A percentile compares a stretch with the other conserved stretches of the same genome.
Conservation (phyloP, 1,140 invertebrate genomes). For the Drosophila pseudoobscura region DNA sequence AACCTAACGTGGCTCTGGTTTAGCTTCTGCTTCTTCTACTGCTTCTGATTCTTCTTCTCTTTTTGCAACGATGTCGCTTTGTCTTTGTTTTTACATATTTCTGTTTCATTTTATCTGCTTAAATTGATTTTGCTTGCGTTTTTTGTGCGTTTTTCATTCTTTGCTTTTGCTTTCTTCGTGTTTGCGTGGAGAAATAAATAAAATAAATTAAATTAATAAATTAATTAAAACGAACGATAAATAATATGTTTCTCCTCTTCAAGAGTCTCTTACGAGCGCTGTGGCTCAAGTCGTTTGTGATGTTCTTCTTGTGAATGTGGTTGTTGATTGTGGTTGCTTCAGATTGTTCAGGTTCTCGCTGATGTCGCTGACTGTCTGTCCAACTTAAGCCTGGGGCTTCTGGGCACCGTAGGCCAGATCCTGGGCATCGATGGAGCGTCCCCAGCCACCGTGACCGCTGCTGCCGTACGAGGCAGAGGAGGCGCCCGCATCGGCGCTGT, state of each 20-base stretch:
- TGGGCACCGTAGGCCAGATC: conserved; percentile 90
- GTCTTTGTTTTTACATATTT: conserved; percentile 16
- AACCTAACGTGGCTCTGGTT: conserved; percentile 49
- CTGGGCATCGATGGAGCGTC: conserved; percentile 88
- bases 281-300: conserved; percentile 58
- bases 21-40: conserved; percentile 26
- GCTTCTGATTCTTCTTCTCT: conserved; percentile 8
- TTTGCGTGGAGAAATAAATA: conserved; percentile 74
- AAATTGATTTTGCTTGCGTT: conserved; percentile 28
- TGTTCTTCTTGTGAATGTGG: conserved; percentile 28
- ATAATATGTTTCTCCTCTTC: conserved; percentile 69
- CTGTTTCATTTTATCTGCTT: conserved; percentile 29
- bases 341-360: conserved; percentile 19
- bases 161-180: conserved; percentile 47
- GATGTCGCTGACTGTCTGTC: background rate
- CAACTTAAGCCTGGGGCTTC: conserved; percentile 84
- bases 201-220: conserved; percentile 83
- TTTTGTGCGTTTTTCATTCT: conserved; percentile 38
- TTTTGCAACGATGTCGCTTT: conserved; percentile 42
- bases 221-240: conserved; percentile 82
- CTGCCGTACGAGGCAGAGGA: conserved; percentile 85
- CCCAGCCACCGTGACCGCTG: conserved; percentile 87
- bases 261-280: conserved; percentile 60
- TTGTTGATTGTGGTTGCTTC: conserved; percentile 39
- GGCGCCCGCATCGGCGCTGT: conserved; percentile 85